Conservation (phyloP, 1,140 invertebrate species). For the Trachymyrmex cornetzi region DNA sequence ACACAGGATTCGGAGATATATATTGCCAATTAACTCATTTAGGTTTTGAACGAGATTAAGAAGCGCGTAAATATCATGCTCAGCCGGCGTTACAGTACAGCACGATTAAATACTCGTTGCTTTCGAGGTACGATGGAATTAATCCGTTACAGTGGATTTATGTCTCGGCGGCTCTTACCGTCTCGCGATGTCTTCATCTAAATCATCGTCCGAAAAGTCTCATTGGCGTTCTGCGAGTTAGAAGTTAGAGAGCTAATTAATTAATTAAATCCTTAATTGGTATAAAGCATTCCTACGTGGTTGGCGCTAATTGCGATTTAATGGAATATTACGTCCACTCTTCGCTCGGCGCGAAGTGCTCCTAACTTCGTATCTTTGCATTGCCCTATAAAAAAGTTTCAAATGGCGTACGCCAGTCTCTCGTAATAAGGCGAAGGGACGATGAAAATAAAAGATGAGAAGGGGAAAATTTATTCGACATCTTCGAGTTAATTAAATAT, state of each 20-base stretch:
- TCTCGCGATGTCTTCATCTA: constrained; percentile 77
- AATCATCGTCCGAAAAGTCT: constrained; percentile 79
- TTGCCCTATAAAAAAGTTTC: constrained; percentile 45
- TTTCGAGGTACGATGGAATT: constrained; percentile 82
- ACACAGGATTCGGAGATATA: neutral
- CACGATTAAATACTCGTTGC: constrained; percentile 80
- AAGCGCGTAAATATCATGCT: constrained; percentile 47
- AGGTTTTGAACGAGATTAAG: constrained; percentile 41
- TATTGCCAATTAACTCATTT: constrained; percentile 46
- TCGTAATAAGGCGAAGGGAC: constrained; percentile 28
- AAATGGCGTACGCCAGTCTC: neutral
- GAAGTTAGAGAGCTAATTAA: constrained; percentile 64
- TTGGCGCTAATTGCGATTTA: constrained; percentile 45
- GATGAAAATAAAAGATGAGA: constrained; percentile 15
- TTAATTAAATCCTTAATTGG: constrained; percentile 81
- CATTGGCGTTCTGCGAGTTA: constrained; percentile 69
- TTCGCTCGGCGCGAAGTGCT: neutral
- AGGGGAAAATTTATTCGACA: constrained; percentile 29
- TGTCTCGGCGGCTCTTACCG: constrained; percentile 71
- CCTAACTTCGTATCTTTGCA: constrained; percentile 15
- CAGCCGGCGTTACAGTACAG: constrained; percentile 15
- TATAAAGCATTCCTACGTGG: constrained; percentile 46
- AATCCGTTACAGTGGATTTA: constrained; percentile 84
- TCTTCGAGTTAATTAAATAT: constrained; percentile 3
- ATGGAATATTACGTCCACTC: constrained; percentile 40